phyloP scores from a whole-genome alignment of 2,797 vertebrate species.

The Lepilemur septentrionalis region DNA sequence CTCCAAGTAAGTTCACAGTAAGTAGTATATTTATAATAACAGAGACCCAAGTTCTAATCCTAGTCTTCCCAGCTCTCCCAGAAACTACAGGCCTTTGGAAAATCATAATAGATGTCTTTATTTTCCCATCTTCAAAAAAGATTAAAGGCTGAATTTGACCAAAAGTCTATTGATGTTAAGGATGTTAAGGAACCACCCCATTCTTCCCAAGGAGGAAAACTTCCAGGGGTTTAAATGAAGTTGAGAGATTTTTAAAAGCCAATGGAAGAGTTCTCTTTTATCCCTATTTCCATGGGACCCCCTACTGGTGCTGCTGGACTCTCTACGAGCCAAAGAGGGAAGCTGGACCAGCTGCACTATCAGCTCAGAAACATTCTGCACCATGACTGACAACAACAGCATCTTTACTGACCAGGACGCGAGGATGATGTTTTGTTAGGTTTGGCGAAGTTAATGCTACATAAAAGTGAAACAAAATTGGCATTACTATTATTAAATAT shows the following conservation, averaged over 20 bases:
- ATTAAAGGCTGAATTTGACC: neutral
- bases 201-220: neutral
- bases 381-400: neutral
- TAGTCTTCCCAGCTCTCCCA: neutral
- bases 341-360: neutral
- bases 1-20: neutral
- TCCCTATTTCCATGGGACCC: neutral
- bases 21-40: neutral
- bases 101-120: neutral
- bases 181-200: neutral
- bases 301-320: neutral
- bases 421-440: neutral
- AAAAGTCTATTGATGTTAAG: neutral
- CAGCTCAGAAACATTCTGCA: neutral
- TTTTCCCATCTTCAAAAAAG: neutral
- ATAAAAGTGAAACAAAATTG: neutral
- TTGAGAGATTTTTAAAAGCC: neutral
- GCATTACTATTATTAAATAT: neutral
- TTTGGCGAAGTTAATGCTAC: neutral
- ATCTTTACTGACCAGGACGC: neutral
- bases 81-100: neutral
- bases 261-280: neutral
- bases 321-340: neutral
- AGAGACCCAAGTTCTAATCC: neutral
- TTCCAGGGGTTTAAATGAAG: neutral